These are phyloP conservation scores for Ceraclea dissimilis DNA, from an alignment of 2,888 invertebrate species.

Conservation along the genomic window DNA sequence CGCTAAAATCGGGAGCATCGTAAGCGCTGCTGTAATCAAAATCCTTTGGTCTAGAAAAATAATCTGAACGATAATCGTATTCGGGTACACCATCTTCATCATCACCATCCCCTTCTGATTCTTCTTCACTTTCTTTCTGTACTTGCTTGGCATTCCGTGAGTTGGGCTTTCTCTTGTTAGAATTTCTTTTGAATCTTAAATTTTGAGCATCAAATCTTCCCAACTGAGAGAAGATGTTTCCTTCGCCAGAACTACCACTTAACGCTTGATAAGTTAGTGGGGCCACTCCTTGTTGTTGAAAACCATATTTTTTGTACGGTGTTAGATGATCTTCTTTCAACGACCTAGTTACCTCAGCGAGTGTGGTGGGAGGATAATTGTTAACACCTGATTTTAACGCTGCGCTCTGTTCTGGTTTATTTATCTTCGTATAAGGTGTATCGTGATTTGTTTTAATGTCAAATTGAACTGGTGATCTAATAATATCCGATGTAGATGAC, in stretches of 20 bases:
- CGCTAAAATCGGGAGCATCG: constrained; percentile 35
- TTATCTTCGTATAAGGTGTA: constrained; percentile 41
- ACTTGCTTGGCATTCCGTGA: constrained; percentile 27
- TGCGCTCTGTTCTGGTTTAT: constrained; percentile 2
- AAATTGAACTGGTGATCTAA: constrained; percentile 37
- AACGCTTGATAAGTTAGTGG: constrained; percentile 25
- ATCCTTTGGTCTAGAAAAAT: constrained; percentile 45
- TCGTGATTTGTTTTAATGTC: constrained; percentile 45
- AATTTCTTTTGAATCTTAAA: constrained; percentile 38
- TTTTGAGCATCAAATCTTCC: constrained; percentile 18
- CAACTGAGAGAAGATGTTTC: constrained; percentile 12
- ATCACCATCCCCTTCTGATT: constrained; percentile 30
- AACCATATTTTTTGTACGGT: constrained; percentile 36
- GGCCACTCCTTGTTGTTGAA: constrained; percentile 30
- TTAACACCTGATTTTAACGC: constrained; percentile 30
- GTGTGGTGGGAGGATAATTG: constrained; percentile 16
- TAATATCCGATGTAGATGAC: constrained; percentile 20
- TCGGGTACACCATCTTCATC: constrained; percentile 36
- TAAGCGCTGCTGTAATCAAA: constrained; percentile 44
- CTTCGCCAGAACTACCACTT: constrained; percentile 43
- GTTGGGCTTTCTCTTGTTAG: constrained; percentile 31
- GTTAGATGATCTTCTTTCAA: constrained; percentile 25
- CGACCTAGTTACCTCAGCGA: constrained; percentile 36
- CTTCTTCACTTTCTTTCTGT: constrained; percentile 19
- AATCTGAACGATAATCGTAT: constrained; percentile 47